Conservation (phyloP, 2,797 vertebrate genomes). For the Phataginus tricuspis region DNA sequence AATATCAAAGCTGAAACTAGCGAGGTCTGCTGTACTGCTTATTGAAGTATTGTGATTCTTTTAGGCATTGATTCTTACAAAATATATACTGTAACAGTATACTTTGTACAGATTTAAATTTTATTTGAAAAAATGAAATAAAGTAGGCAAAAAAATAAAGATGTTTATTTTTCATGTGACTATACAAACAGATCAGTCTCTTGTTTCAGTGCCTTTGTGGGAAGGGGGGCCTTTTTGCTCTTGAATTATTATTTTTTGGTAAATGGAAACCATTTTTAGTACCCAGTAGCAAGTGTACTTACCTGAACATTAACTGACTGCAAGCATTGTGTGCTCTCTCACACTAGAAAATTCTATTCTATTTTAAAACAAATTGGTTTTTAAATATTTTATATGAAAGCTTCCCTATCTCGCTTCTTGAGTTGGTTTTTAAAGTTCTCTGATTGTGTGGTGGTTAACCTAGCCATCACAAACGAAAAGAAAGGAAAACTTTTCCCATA, state of each 20-base stretch:
- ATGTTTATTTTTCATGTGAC: slow-evolving; percentile 90
- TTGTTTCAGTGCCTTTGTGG: slow-evolving; percentile 84
- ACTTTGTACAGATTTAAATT: slow-evolving; percentile 90
- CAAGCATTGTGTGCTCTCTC: slow-evolving; percentile 75
- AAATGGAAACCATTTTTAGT: slow-evolving; percentile 80
- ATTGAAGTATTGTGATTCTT: slow-evolving; percentile 89
- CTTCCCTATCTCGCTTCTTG: slow-evolving; percentile 79
- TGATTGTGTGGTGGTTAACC: slow-evolving; percentile 71
- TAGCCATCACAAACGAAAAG: slow-evolving; percentile 76
- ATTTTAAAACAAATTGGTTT: slow-evolving; percentile 79
- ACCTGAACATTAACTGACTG: slow-evolving; percentile 77
- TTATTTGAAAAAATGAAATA: slow-evolving; percentile 89
- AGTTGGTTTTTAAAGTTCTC: slow-evolving; percentile 79
- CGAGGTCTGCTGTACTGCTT: slow-evolving; percentile 87
- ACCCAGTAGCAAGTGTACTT: slow-evolving; percentile 74
- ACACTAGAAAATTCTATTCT: slow-evolving; percentile 80
- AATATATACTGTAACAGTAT: slow-evolving; percentile 90
- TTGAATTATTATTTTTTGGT: slow-evolving; percentile 80
- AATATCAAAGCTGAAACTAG: slow-evolving; percentile 84
- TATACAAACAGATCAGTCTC: slow-evolving; percentile 89
- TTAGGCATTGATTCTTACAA: slow-evolving; percentile 87
- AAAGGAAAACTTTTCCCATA: slow-evolving; percentile 63
- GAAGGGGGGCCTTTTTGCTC: slow-evolving; percentile 56
- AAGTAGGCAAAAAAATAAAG: slow-evolving; percentile 90
- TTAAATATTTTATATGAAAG: slow-evolving; percentile 74